Percentiles rank a stretch among this genome's conserved stretches.
Conservation (phyloP, 2,797 vertebrate genomes). For the Bradypus variegatus region DNA sequence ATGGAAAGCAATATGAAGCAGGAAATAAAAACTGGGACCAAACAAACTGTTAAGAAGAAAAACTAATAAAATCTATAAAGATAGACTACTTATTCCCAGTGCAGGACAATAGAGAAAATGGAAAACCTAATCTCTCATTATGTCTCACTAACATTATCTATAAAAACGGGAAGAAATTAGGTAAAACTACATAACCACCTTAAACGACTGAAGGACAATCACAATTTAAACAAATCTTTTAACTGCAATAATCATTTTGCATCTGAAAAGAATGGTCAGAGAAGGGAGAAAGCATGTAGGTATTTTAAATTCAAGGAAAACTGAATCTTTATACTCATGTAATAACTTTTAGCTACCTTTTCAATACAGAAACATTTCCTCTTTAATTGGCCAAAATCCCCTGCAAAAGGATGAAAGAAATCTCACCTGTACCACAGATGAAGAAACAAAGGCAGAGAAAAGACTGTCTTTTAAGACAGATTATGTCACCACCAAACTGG, state of each 20-base stretch:
- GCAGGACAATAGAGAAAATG: too few species aligned
- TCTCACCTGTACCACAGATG: background rate
- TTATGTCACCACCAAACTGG: background rate
- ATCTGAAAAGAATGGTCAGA: background rate
- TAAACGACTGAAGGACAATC: too few species aligned
- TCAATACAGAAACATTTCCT: slow-evolving; percentile 6
- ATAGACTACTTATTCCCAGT: background rate
- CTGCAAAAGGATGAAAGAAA: background rate
- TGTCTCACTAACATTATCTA: too few species aligned
- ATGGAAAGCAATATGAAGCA: background rate
- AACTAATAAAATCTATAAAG: background rate
- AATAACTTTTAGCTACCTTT: slow-evolving; percentile 28
- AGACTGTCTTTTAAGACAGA: background rate
- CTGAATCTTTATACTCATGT: too few species aligned
- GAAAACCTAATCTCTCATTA: too few species aligned
- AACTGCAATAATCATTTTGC: background rate
- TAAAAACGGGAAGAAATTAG: too few species aligned
- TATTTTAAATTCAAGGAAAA: too few species aligned
- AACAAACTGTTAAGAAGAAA: background rate
- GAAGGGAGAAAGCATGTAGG: too few species aligned
- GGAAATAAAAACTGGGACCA: background rate
- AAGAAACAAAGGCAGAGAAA: slow-evolving; percentile 25
- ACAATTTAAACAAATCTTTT: background rate
- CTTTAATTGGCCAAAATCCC: background rate
- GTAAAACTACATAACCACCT: too few species aligned